Evolutionary conservation across 2,888 invertebrate species (phyloP).

Genomic region (Apeira syringaria): DNA sequence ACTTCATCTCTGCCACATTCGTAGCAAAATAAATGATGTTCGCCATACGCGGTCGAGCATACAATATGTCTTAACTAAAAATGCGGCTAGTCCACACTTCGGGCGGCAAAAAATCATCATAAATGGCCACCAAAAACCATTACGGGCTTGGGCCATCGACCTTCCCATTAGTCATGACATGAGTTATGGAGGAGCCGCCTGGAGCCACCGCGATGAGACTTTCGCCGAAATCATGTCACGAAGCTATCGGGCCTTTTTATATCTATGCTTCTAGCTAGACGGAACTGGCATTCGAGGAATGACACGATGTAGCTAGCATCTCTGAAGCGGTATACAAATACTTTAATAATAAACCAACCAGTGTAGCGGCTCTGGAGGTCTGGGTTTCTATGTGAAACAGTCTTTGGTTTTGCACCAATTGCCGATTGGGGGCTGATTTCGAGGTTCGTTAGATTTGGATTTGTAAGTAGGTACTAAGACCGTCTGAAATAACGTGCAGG

Average conservation of each 20-base stretch:
- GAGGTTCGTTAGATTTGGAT: no score
- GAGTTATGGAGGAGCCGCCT: constrained; percentile 29
- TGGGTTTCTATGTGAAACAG: no score
- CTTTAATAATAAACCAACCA: neutral
- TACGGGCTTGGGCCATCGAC: constrained; percentile 29
- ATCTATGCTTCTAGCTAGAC: constrained; percentile 7
- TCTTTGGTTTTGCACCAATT: no score
- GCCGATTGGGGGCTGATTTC: no score
- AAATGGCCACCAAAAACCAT: constrained; percentile 32
- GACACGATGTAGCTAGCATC: constrained; percentile 6
- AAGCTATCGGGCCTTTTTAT: constrained; percentile 21
- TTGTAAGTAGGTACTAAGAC: no score
- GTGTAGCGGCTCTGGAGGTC: no score
- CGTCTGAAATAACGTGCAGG: no score
- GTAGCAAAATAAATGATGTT: constrained; percentile 25
- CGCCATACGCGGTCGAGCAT: constrained; percentile 20
- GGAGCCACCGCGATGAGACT: constrained; percentile 29
- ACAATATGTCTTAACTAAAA: constrained; percentile 32
- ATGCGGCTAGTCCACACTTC: constrained; percentile 29
- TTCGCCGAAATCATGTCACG: constrained; percentile 36
- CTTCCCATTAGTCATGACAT: constrained; percentile 37
- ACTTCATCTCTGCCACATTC: constrained; percentile 25
- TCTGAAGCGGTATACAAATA: constrained; percentile 5
- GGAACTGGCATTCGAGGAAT: constrained; percentile 17
- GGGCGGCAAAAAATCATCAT: constrained; percentile 29